A percentile compares a stretch with the other conserved stretches of the same genome.
Conservation (phyloP, 2,113 vertebrate genomes). For the Crotalus helleri region DNA sequence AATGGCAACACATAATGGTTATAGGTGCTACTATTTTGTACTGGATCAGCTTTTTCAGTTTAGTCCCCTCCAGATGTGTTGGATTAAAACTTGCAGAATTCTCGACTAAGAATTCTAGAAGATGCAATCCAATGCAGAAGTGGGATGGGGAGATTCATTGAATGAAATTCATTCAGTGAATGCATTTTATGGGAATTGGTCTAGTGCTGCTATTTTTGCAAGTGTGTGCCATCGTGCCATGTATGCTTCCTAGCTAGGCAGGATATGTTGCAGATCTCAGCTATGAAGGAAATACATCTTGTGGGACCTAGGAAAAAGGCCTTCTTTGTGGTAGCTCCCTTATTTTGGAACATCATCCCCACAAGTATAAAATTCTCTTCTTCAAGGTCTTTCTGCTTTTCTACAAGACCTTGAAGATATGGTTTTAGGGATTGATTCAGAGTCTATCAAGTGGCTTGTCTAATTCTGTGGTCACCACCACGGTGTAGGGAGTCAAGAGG, state of each 20-base stretch:
- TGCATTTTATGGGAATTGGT: background rate
- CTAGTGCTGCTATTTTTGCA: background rate
- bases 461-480: too few species aligned
- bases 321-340: too few species aligned
- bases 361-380: too few species aligned
- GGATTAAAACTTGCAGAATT: background rate
- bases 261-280: too few species aligned
- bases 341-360: too few species aligned
- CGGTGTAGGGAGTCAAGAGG: too few species aligned
- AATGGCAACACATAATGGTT: background rate
- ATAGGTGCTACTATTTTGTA: background rate
- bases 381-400: too few species aligned
- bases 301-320: too few species aligned
- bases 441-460: too few species aligned
- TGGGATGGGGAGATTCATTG: background rate
- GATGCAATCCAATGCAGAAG: background rate
- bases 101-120: background rate
- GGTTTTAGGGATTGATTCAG: too few species aligned
- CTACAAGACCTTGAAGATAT: too few species aligned
- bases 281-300: too few species aligned
- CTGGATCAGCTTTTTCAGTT: background rate
- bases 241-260: background rate
- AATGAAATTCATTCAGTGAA: background rate
- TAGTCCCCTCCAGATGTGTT: background rate
- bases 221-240: background rate